phyloP scores from a whole-genome alignment of 2,113 vertebrate species.

The Oriolus oriolus region DNA sequence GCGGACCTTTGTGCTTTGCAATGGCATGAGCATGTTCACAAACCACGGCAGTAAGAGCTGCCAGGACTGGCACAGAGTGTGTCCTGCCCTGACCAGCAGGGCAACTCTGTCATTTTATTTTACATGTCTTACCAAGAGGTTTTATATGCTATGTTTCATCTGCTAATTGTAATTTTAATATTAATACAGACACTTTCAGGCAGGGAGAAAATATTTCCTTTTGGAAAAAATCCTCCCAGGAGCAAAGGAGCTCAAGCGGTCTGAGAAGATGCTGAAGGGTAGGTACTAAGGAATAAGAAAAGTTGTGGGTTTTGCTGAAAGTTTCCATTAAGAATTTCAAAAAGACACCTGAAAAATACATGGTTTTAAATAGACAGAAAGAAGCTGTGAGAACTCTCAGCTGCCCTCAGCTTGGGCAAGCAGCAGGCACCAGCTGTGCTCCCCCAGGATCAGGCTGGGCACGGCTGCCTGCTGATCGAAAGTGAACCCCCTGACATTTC shows the following conservation, averaged over 20 bases:
- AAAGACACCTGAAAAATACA: background rate
- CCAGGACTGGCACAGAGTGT: background rate
- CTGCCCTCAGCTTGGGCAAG: background rate
- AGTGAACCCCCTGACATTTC: background rate
- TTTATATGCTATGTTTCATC: background rate
- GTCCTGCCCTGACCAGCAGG: background rate
- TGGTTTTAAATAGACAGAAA: background rate
- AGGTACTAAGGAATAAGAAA: background rate
- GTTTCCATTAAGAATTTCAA: background rate
- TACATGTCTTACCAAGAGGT: background rate
- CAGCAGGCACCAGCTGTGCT: background rate
- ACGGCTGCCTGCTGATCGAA: accelerated
- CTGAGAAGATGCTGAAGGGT: background rate
- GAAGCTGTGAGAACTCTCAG: background rate
- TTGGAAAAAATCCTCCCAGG: background rate
- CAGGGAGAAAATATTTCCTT: background rate
- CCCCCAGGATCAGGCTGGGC: background rate
- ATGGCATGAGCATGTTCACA: background rate
- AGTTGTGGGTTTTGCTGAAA: background rate
- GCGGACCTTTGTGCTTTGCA: background rate
- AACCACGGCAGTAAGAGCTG: background rate
- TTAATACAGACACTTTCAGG: background rate
- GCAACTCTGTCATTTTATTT: background rate
- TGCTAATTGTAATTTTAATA: background rate
- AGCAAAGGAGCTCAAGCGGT: background rate